These are phyloP conservation scores for Oophaga sylvatica DNA, from an alignment of 2,797 vertebrate genomes.

Conservation along the genomic window DNA sequence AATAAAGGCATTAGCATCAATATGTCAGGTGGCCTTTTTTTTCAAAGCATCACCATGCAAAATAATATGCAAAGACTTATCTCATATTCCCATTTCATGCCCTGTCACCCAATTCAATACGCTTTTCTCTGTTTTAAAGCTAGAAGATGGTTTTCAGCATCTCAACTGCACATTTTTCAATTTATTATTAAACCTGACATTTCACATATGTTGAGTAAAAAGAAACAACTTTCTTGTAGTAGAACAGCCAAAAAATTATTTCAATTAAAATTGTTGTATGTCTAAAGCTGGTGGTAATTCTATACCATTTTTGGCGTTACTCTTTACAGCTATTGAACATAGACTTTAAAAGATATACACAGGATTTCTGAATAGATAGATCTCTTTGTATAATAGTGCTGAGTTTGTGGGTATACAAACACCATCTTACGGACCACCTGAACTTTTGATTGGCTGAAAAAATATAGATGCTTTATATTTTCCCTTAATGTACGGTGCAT, in stretches of 20 bases:
- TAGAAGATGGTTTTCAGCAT: constrained; percentile 23
- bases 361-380: neutral
- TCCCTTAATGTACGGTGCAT: too few relatives aligned
- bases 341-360: neutral
- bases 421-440: too few relatives aligned
- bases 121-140: constrained; percentile 32
- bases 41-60: constrained; percentile 22
- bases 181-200: constrained; percentile 37
- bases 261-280: neutral
- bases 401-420: too few relatives aligned
- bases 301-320: neutral
- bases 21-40: constrained; percentile 10
- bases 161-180: constrained; percentile 34
- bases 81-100: constrained; percentile 34
- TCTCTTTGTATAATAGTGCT: too few relatives aligned
- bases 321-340: neutral
- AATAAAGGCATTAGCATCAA: constrained; percentile 1
- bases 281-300: neutral
- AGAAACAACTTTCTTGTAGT: neutral
- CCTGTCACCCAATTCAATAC: constrained; percentile 45
- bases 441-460: too few relatives aligned
- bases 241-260: neutral
- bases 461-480: too few relatives aligned
- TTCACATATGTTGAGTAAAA: constrained; percentile 12
- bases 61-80: constrained; percentile 23